Percentiles rank a stretch among this genome's conserved stretches.
Conservation (phyloP, 2,113 vertebrate species). For the Corythornis vintsioides region DNA sequence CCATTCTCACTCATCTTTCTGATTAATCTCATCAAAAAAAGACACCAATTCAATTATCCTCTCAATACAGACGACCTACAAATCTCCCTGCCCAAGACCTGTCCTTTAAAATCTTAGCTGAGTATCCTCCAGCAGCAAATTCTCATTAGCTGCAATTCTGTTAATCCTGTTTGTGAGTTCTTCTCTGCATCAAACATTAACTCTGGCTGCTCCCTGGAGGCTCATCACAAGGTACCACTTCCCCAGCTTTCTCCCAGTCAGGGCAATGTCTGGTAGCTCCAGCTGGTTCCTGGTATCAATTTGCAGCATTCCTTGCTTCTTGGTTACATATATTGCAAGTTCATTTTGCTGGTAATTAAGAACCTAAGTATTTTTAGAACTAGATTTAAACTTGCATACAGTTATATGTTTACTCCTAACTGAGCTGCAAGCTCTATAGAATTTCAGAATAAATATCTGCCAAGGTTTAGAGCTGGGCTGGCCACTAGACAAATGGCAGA, state of each 20-base stretch:
- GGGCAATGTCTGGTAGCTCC: background rate
- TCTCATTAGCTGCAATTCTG: background rate
- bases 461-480: background rate
- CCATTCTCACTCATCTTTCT: background rate
- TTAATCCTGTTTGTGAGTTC: constrained; percentile 12
- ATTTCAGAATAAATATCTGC: background rate
- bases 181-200: background rate
- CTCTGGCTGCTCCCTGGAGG: background rate
- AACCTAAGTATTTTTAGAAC: background rate
- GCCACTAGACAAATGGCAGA: background rate
- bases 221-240: background rate
- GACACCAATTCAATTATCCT: constrained; percentile 4
- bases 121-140: background rate
- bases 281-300: constrained; percentile 1
- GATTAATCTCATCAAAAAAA: constrained; percentile 18
- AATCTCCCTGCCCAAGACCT: background rate
- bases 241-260: background rate
- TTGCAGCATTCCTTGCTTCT: background rate
- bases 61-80: background rate
- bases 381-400: background rate
- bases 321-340: background rate
- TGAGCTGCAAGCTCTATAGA: background rate
- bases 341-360: constrained; percentile 19
- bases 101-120: constrained; percentile 2
- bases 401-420: background rate